Evolutionary conservation across 1,140 invertebrate genomes (phyloP).

Genomic region (Melitaea cinxia): DNA sequence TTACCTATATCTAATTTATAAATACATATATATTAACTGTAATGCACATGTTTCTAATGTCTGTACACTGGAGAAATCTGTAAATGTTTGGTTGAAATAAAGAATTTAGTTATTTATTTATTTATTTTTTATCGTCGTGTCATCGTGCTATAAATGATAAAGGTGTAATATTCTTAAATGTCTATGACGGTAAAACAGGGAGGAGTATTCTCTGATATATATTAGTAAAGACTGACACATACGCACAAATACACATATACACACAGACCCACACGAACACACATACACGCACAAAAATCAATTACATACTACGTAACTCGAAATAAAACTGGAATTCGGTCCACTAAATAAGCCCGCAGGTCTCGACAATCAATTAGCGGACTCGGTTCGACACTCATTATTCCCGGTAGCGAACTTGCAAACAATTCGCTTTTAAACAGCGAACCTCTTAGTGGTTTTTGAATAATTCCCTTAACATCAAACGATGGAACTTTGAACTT

Average conservation of each 20-base stretch:
- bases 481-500: slow-evolving; percentile 20
- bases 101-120: too few relatives aligned
- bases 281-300: neutral
- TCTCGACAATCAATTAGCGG: slow-evolving; percentile 12
- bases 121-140: too few relatives aligned
- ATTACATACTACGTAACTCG: neutral
- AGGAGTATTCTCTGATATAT: too few relatives aligned
- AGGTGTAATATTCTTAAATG: too few relatives aligned
- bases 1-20: too few relatives aligned
- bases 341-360: slow-evolving; percentile 8
- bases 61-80: too few relatives aligned
- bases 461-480: slow-evolving; percentile 25
- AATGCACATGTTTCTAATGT: too few relatives aligned
- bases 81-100: too few relatives aligned
- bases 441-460: slow-evolving; percentile 20
- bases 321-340: slow-evolving; percentile 1
- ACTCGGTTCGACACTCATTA: neutral
- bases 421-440: slow-evolving; percentile 7
- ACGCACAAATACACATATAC: neutral
- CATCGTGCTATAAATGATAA: too few relatives aligned
- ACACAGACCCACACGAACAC: neutral
- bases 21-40: too few relatives aligned
- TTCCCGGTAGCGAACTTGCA: slow-evolving; percentile 2
- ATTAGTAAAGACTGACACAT: too few relatives aligned
- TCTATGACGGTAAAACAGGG: too few relatives aligned